A percentile compares a stretch with the other conserved stretches of the same genome.
These are phyloP conservation scores for Pteropus rufus DNA, from an alignment of 2,797 vertebrate genomes.

Conservation along the genomic window DNA sequence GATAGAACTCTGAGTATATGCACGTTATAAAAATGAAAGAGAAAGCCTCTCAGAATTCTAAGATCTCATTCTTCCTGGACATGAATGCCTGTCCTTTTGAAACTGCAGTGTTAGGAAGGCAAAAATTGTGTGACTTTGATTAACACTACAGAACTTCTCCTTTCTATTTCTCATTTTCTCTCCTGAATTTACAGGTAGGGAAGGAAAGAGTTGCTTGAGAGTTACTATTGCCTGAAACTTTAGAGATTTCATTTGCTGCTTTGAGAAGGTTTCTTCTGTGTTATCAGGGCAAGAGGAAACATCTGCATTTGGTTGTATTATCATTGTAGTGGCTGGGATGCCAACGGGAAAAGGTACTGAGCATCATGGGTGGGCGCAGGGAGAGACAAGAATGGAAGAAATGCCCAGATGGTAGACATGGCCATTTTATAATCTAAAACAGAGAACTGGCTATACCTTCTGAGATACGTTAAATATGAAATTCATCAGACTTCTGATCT, in stretches of 20 bases:
- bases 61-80: slow-evolving; percentile 14
- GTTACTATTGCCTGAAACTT: not conserved
- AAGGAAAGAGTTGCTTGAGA: not conserved
- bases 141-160: not conserved
- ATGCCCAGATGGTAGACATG: not conserved
- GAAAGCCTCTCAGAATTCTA: slow-evolving; percentile 25
- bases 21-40: slow-evolving; percentile 63
- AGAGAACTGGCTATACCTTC: slow-evolving; percentile 38
- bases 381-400: not conserved
- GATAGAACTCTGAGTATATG: not conserved
- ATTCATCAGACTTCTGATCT: slow-evolving; percentile 68
- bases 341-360: slow-evolving; percentile 27
- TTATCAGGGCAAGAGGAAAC: slow-evolving; percentile 59
- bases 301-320: slow-evolving; percentile 39
- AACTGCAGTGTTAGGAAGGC: not conserved
- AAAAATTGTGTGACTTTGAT: not conserved
- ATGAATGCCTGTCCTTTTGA: not conserved
- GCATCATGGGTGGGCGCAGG: not conserved
- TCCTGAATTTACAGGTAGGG: not conserved
- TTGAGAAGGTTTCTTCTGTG: slow-evolving; percentile 29
- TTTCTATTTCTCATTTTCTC: not conserved
- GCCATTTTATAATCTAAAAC: slow-evolving; percentile 42
- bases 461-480: slow-evolving; percentile 63
- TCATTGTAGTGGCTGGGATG: not conserved
- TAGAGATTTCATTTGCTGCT: not conserved